A percentile compares a stretch with the other conserved stretches of the same genome.
phyloP scores from a whole-genome alignment of 2,113 vertebrate genomes.

The Delphinapterus leucas region DNA sequence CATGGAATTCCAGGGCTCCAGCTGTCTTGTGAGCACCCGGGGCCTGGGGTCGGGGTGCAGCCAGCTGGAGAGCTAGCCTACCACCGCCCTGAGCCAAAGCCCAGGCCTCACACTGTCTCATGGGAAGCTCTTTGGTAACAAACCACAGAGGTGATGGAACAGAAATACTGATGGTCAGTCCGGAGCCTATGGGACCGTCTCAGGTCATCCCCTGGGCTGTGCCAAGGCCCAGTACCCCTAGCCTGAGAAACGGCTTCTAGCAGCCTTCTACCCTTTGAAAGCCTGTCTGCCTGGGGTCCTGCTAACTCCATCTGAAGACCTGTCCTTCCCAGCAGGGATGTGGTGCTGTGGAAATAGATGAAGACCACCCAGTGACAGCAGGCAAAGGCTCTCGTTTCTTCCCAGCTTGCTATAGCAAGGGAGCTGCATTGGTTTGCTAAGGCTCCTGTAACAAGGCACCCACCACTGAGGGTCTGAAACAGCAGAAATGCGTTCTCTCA shows the following conservation, averaged over 20 bases:
- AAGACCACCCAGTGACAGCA: not conserved
- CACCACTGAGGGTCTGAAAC: too few species aligned
- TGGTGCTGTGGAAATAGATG: not conserved
- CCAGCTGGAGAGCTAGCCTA: rapidly evolving
- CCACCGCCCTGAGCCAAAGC: not conserved
- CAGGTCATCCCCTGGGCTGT: rapidly evolving
- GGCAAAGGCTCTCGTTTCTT: not conserved
- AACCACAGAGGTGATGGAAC: not conserved
- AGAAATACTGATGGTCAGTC: too few species aligned
- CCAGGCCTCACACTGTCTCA: not conserved
- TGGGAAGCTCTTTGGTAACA: not conserved
- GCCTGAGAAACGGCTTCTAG: not conserved
- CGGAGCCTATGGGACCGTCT: not conserved
- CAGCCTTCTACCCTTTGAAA: not conserved
- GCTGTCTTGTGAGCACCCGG: not conserved
- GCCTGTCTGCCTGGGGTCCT: not conserved
- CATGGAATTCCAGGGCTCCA: not conserved
- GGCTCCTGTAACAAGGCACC: rapidly evolving
- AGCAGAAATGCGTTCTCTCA: rapidly evolving
- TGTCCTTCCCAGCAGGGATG: not conserved
- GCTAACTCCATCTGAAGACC: not conserved
- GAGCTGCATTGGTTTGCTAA: rapidly evolving
- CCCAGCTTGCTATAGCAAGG: too few species aligned
- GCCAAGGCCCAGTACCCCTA: not conserved
- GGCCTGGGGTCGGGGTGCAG: not conserved